Percentiles rank a stretch among this genome's conserved stretches.
These are phyloP conservation scores for Megalopta genalis DNA, from an alignment of 1,140 invertebrate species.

Conservation along the genomic window DNA sequence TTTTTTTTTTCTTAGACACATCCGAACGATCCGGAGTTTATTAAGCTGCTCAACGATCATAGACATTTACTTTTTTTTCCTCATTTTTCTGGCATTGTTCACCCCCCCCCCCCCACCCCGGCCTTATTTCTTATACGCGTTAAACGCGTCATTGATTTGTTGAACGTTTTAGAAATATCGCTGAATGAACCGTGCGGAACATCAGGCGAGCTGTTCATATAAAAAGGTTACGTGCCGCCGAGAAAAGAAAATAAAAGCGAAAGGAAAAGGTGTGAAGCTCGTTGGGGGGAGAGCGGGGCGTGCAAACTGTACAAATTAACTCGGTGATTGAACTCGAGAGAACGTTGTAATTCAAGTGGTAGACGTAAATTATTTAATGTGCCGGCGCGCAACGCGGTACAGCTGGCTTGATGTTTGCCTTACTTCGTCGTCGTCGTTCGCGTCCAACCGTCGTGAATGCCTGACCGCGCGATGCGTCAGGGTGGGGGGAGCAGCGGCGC, in stretches of 20 bases:
- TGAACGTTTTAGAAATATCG: not conserved
- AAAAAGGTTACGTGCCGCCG: not conserved
- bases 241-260: too few relatives aligned
- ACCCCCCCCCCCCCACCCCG: too few relatives aligned
- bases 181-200: not conserved
- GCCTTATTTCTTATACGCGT: not conserved
- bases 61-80: not conserved
- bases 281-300: too few relatives aligned
- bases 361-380: constrained; percentile 1
- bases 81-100: not conserved
- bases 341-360: not conserved
- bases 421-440: not conserved
- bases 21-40: too few relatives aligned
- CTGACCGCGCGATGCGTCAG: not conserved
- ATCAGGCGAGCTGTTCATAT: constrained; percentile 3
- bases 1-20: too few relatives aligned
- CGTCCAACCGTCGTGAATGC: not conserved
- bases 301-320: not conserved
- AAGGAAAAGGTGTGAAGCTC: not conserved
- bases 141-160: not conserved
- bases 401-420: constrained; percentile 15
- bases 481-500: not conserved
- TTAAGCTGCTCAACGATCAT: not conserved
- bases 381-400: not conserved
- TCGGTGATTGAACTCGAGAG: not conserved